Evolutionary conservation across 2,888 invertebrate species (phyloP).

Genomic region (Drosophila atripex): DNA sequence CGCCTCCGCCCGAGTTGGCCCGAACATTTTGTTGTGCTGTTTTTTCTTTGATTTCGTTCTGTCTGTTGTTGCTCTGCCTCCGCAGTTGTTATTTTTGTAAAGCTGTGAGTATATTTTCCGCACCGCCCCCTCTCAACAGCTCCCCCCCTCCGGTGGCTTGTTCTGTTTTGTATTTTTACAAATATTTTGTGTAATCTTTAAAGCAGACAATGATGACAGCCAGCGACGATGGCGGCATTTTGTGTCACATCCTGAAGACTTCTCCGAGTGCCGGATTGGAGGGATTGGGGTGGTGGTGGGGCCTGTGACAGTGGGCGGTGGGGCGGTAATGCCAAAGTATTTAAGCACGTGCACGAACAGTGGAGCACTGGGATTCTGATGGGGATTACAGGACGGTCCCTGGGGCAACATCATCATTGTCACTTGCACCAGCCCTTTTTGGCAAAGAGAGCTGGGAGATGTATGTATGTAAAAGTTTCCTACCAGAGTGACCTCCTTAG

Average conservation of each 20-base stretch:
- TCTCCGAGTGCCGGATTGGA: conserved; percentile 26
- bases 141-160: conserved; percentile 11
- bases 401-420: conserved; percentile 21
- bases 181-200: conserved; percentile 81
- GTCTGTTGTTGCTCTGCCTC: conserved; percentile 60
- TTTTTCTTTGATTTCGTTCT: conserved; percentile 47
- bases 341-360: conserved; percentile 76
- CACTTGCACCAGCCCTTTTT: conserved; percentile 51
- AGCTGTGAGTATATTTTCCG: conserved; percentile 70
- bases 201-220: conserved; percentile 81
- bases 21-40: conserved; percentile 34
- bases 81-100: conserved; percentile 78
- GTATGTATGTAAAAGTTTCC: too few relatives aligned
- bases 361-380: conserved; percentile 50
- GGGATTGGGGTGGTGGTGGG: conserved; percentile 6
- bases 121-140: conserved; percentile 19
- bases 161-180: conserved; percentile 76
- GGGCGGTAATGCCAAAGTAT: conserved; percentile 64
- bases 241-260: conserved; percentile 78
- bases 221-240: conserved; percentile 78
- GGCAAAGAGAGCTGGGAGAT: conserved; percentile 3
- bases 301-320: background rate
- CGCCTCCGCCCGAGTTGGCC: background rate
- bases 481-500: background rate
- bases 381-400: conserved; percentile 26